Conservation (phyloP, 2,888 invertebrate species). For the Xestia xanthographa region DNA sequence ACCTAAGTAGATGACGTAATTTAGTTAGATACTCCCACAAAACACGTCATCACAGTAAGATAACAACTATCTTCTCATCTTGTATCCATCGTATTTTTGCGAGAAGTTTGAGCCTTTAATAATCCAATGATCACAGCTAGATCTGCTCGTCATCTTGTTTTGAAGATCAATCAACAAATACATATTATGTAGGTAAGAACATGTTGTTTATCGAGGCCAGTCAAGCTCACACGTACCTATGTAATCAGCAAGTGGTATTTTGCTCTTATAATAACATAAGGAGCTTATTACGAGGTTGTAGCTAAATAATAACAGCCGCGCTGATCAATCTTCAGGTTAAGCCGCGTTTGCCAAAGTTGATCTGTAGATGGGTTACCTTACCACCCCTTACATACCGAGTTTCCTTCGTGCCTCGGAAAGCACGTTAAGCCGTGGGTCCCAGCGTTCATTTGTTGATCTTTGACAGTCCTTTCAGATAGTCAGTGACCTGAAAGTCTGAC, state of each 20-base stretch:
- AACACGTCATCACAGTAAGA: not conserved
- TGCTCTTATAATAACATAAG: slow-evolving; percentile 2
- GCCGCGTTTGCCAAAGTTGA: not conserved
- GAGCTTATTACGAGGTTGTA: not conserved
- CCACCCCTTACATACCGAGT: too few species aligned
- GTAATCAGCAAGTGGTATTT: slow-evolving; percentile 23
- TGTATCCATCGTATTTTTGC: not conserved
- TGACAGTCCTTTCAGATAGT: too few species aligned
- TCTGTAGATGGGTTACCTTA: not conserved
- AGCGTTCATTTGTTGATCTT: too few species aligned
- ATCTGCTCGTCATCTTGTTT: slow-evolving; percentile 36
- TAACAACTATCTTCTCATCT: slow-evolving; percentile 1
- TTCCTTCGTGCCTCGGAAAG: too few species aligned
- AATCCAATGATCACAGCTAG: slow-evolving; percentile 6
- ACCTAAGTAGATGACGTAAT: not conserved
- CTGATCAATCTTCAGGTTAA: not conserved
- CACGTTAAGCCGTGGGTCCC: too few species aligned
- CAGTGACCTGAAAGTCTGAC: too few species aligned
- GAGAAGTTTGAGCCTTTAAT: not conserved
- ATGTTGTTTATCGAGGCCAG: slow-evolving; percentile 8
- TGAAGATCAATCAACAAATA: slow-evolving; percentile 23
- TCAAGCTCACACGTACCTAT: slow-evolving; percentile 29
- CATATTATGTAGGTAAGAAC: not conserved
- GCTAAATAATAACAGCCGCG: not conserved
- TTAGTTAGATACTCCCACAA: not conserved